A percentile compares a stretch with the other conserved stretches of the same genome.
These are phyloP conservation scores for Clitarchus hookeri DNA, from an alignment of 2,888 invertebrate species.

Conservation along the genomic window DNA sequence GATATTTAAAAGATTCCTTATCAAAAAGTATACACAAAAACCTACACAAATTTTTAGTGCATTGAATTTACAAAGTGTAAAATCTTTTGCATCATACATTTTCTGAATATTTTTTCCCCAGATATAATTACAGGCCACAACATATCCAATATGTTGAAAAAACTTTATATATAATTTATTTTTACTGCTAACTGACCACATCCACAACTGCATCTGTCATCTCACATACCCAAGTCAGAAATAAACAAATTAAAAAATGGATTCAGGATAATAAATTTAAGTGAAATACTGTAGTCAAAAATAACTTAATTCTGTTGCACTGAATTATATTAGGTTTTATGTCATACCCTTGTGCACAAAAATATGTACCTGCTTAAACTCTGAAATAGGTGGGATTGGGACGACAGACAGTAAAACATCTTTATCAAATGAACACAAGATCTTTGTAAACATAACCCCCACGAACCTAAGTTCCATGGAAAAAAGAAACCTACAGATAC, in stretches of 20 bases:
- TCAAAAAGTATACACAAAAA: neutral
- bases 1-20: too few species aligned
- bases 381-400: too few species aligned
- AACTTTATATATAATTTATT: neutral
- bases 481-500: too few species aligned
- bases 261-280: neutral
- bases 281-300: neutral
- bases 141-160: too few species aligned
- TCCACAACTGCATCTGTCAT: neutral
- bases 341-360: neutral
- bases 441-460: too few species aligned
- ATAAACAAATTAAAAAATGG: neutral
- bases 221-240: neutral
- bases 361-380: too few species aligned
- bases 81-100: neutral
- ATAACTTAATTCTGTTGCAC: neutral
- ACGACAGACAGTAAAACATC: too few species aligned
- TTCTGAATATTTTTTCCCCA: too few species aligned
- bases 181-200: neutral
- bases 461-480: too few species aligned
- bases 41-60: neutral
- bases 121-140: too few species aligned
- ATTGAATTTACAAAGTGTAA: neutral
- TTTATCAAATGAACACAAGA: too few species aligned
- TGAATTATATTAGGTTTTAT: neutral